Evolutionary conservation across 2,797 vertebrate genomes (phyloP), one percentile per base, ranked within the genome.

Genomic region (Chelmon rostratus): DNA sequence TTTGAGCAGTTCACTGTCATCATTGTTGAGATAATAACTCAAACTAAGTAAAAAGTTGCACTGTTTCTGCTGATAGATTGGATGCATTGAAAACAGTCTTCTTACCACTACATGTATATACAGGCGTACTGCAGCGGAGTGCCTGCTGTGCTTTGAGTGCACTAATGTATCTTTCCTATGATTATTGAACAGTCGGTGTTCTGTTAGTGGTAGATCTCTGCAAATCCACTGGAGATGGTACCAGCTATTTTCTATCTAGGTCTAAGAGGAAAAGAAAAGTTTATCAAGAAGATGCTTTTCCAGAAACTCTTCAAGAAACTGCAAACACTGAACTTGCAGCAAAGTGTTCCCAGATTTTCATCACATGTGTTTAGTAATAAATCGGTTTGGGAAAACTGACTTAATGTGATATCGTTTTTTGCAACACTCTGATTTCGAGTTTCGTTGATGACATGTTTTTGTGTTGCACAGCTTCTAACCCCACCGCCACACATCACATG

Each of bases 1-100:
- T 99, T 92, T 98, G 93, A 98, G 35, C 44, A 19, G 10, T 69
- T 81, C 49, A 42, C n/a, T 49, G 15, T 31, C 16, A 16, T 28
- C 33, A 47, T 61, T n/a, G 33, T 58, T 57, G 4, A 65, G 10
- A 54, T 33, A n/a, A 44, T 35, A 15, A 35, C 18, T 3, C 35
- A 35, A 57, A 47, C 16, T 52, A 37, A 6, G 35, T 42, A 3
- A n/a, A 35, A 47, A 31, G 28, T 19, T 42, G 15, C 46, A 5
- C 12, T 49, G 35, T 76, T 33, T 47, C 25, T 47, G 11, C n/a
- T 61, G n/a, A 56, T 6, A 18, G 67, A 80, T 53, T 33, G 3
- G 38, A 81, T 82, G 56, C 37, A 74, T 57, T 31, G 46, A 38
- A 67, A 79, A 73, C 46, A 64, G 52, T 71, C 58, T 21, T 47